Evolutionary conservation across 92 coral and sea anemone genomes (phyloP).

Genomic region (Phymanthus crucifer): DNA sequence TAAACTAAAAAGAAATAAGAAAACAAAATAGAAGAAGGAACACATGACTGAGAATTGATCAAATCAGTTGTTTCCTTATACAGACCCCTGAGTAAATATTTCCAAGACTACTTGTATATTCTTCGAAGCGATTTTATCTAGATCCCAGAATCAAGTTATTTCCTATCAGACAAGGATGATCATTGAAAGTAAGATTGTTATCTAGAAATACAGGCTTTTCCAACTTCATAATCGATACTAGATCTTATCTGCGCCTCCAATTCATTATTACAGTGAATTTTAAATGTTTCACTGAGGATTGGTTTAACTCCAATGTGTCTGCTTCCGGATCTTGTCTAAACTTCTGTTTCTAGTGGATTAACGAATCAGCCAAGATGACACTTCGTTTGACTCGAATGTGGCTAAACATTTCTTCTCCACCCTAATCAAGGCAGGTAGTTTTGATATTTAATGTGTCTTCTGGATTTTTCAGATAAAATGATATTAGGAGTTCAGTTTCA

Average conservation of each 20-base stretch:
- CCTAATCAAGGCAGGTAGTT: conserved; percentile 2
- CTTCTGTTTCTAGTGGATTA: too few species aligned
- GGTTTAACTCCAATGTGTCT: background rate
- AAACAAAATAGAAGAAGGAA: too few species aligned
- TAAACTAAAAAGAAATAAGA: too few species aligned
- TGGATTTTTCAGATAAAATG: background rate
- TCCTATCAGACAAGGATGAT: background rate
- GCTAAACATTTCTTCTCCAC: background rate
- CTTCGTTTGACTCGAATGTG: too few species aligned
- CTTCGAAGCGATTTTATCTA: background rate
- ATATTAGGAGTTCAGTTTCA: background rate
- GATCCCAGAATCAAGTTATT: background rate
- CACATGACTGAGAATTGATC: too few species aligned
- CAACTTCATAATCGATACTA: background rate
- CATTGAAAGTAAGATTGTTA: background rate
- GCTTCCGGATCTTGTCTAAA: too few species aligned
- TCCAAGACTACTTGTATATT: background rate
- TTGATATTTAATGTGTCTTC: background rate
- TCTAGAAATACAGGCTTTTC: background rate
- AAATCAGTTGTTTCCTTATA: too few species aligned
- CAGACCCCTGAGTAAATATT: background rate
- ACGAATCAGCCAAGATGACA: too few species aligned
- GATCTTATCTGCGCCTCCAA: too few species aligned
- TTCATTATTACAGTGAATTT: background rate
- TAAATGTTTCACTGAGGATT: background rate